Conservation (phyloP, 2,113 vertebrate genomes). For the Protobothrops flavoviridis region DNA sequence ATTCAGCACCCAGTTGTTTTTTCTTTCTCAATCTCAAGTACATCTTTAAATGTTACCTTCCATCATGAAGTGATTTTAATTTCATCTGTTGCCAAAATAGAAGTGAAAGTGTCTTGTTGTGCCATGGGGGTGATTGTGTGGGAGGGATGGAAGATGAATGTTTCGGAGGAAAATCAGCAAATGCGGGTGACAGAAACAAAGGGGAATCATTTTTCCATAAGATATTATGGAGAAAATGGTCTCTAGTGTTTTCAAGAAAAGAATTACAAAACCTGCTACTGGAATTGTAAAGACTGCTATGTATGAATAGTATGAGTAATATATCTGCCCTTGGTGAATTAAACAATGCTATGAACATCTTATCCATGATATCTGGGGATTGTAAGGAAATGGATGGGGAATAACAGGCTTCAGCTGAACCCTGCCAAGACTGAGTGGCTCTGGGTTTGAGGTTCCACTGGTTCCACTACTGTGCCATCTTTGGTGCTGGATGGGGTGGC, state of each 20-base stretch:
- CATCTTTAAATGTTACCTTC: constrained; percentile 37
- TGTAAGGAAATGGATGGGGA: neutral
- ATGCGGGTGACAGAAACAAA: neutral
- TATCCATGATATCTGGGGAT: neutral
- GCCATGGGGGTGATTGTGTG: neutral
- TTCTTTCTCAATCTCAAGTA: constrained; percentile 7
- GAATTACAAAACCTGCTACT: neutral
- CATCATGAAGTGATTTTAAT: constrained; percentile 32
- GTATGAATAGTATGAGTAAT: neutral
- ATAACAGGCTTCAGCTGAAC: neutral
- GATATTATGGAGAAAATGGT: neutral
- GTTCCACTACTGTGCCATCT: neutral
- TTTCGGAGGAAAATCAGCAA: constrained; percentile 15
- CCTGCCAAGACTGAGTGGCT: neutral
- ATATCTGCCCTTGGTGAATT: neutral
- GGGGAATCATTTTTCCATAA: neutral
- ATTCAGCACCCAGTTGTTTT: neutral
- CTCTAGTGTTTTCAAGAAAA: neutral
- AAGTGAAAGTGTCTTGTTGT: neutral
- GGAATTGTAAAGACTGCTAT: neutral
- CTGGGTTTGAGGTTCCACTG: neutral
- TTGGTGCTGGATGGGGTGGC: neutral
- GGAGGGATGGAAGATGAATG: neutral
- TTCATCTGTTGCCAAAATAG: constrained; percentile 48
- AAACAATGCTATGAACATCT: neutral